A percentile compares a stretch with the other conserved stretches of the same genome.
Evolutionary conservation across 2,797 vertebrate species (phyloP).

Genomic region (Apogon hyalosoma): DNA sequence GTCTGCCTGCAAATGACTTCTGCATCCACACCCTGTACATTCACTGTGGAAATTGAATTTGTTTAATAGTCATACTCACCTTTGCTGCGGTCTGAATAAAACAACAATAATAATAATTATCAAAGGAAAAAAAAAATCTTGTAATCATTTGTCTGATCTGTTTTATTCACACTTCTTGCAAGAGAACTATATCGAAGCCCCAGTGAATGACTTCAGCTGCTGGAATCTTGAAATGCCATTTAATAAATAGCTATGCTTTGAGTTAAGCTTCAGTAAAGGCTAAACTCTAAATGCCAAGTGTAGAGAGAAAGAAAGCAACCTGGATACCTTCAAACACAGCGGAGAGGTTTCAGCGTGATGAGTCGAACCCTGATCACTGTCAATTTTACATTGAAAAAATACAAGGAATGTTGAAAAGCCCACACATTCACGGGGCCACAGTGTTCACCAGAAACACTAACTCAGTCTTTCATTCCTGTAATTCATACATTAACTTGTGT

Average conservation of each 20-base stretch:
- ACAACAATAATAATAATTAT: too few species aligned
- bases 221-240: slow-evolving; percentile 48
- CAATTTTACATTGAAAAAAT: background rate
- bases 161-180: slow-evolving; percentile 39
- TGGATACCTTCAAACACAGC: slow-evolving; percentile 5
- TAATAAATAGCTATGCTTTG: slow-evolving; percentile 45
- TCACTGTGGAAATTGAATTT: background rate
- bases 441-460: slow-evolving; percentile 31
- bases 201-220: slow-evolving; percentile 35
- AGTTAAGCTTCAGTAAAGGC: slow-evolving; percentile 18
- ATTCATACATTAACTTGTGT: slow-evolving; percentile 40
- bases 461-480: slow-evolving; percentile 36
- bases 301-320: slow-evolving; percentile 13
- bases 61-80: slow-evolving; percentile 20
- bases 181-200: slow-evolving; percentile 14
- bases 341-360: slow-evolving; percentile 16
- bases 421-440: background rate
- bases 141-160: slow-evolving; percentile 3
- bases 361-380: background rate
- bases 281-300: slow-evolving; percentile 39
- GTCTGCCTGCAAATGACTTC: background rate
- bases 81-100: background rate
- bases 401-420: slow-evolving; percentile 15
- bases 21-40: background rate
- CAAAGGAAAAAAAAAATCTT: too few species aligned